Evolutionary conservation across 2,113 vertebrate species (phyloP).

Genomic region (Tenrec ecaudatus): DNA sequence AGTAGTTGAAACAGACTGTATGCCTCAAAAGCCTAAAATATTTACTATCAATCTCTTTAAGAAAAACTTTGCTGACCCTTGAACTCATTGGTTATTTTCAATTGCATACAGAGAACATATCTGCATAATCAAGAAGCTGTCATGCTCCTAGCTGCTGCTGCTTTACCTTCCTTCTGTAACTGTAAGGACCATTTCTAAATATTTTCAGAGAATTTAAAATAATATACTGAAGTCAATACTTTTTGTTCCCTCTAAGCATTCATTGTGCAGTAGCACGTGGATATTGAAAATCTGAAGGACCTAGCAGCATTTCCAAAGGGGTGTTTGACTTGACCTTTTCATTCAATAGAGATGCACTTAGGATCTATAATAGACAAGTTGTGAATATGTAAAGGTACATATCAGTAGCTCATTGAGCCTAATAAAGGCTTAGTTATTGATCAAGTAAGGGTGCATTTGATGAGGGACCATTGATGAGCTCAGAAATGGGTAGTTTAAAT

Average conservation of each 20-base stretch:
- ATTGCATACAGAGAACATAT: background rate
- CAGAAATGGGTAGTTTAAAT: constrained; percentile 59
- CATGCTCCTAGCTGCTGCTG: background rate
- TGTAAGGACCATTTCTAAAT: constrained; percentile 39
- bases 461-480: constrained; percentile 28
- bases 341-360: constrained; percentile 64
- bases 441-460: constrained; percentile 40
- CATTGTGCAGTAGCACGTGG: background rate
- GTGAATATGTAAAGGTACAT: constrained; percentile 64
- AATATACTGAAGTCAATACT: constrained; percentile 31
- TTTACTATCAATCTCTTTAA: too few species aligned
- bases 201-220: constrained; percentile 49
- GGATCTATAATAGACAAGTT: constrained; percentile 37
- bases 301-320: constrained; percentile 15
- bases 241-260: constrained; percentile 27
- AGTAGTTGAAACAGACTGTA: too few species aligned
- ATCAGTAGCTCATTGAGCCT: constrained; percentile 15
- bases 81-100: too few species aligned
- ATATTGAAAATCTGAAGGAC: constrained; percentile 51
- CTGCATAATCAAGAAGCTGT: constrained; percentile 48
- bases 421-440: constrained; percentile 67
- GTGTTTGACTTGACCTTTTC: constrained; percentile 60
- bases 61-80: too few species aligned
- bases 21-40: too few species aligned
- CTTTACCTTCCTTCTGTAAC: background rate